phyloP scores from a whole-genome alignment of 1,140 invertebrate species.

The Ostrea denselamellosa region DNA sequence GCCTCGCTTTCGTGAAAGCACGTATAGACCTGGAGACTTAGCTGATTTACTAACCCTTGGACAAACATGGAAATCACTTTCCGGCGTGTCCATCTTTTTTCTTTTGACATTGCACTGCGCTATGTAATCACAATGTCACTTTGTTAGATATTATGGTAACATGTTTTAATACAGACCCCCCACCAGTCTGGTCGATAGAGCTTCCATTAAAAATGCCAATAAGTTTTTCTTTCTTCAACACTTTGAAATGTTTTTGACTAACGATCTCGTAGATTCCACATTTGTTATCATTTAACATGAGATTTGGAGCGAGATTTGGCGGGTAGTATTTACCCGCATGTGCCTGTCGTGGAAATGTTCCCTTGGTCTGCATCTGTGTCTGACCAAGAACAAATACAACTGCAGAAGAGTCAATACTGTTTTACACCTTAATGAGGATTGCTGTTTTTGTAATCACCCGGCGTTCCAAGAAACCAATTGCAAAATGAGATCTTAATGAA shows the following conservation, averaged over 20 bases:
- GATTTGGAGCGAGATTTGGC: constrained; percentile 28
- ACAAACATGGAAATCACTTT: background rate
- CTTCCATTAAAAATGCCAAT: constrained; percentile 30
- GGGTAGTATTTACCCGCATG: constrained; percentile 34
- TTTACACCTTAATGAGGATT: constrained; percentile 36
- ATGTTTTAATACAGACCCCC: constrained; percentile 24
- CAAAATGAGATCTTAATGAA: constrained; percentile 34
- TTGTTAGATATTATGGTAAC: constrained; percentile 12
- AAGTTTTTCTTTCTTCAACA: constrained; percentile 10
- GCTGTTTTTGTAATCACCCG: constrained; percentile 17
- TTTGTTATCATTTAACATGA: constrained; percentile 16
- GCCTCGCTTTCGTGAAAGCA: constrained; percentile 5
- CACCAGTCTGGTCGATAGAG: background rate
- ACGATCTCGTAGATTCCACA: constrained; percentile 19
- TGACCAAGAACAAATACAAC: constrained; percentile 8
- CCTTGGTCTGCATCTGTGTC: constrained; percentile 16
- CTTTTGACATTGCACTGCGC: background rate
- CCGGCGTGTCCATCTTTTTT: constrained; percentile 18
- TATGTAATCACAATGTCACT: constrained; percentile 27
- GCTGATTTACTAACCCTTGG: background rate
- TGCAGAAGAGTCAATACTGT: constrained; percentile 23
- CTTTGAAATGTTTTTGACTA: constrained; percentile 18
- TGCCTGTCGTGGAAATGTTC: constrained; percentile 34
- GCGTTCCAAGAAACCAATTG: constrained; percentile 16
- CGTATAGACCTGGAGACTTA: background rate